Conservation (phyloP, 1,140 invertebrate species). For the Microplitis demolitor region DNA sequence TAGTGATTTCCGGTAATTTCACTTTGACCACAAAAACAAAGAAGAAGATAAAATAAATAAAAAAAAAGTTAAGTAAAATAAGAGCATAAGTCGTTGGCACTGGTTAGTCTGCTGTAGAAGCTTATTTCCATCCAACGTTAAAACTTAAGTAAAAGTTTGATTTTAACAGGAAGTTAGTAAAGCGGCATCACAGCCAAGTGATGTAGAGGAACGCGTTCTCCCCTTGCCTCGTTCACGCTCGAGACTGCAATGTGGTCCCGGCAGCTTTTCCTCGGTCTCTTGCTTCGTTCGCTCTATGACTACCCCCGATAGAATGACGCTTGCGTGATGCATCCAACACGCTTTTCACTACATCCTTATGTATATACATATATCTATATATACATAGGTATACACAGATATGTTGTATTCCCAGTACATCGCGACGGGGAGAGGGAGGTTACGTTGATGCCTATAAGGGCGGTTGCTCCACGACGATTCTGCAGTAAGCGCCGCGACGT, state of each 20-base stretch:
- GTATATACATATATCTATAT: no score
- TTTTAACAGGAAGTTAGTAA: conserved; percentile 22
- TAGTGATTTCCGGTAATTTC: no score
- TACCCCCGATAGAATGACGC: neutral
- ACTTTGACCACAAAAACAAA: no score
- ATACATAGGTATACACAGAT: no score
- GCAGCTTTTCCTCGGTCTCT: neutral
- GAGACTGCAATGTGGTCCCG: neutral
- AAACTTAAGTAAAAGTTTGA: conserved; percentile 20
- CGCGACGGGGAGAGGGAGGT: conserved; percentile 21
- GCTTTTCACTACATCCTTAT: neutral
- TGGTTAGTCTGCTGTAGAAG: neutral
- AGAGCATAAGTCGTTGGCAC: neutral
- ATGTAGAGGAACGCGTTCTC: conserved; percentile 11
- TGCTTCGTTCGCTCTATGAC: neutral
- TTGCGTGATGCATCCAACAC: conserved; percentile 11
- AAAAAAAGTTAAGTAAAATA: no score
- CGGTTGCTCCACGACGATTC: conserved; percentile 56
- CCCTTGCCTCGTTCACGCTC: neutral
- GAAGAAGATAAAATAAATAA: no score
- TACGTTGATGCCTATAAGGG: conserved; percentile 57
- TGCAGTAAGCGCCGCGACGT: conserved; percentile 60
- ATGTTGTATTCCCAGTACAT: neutral
- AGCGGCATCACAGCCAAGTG: conserved; percentile 10
- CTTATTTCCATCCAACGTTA: conserved; percentile 1